Percentiles rank a stretch among this genome's conserved stretches.
Conservation (phyloP, 2,888 invertebrate species). For the Flexamia atlantica region DNA sequence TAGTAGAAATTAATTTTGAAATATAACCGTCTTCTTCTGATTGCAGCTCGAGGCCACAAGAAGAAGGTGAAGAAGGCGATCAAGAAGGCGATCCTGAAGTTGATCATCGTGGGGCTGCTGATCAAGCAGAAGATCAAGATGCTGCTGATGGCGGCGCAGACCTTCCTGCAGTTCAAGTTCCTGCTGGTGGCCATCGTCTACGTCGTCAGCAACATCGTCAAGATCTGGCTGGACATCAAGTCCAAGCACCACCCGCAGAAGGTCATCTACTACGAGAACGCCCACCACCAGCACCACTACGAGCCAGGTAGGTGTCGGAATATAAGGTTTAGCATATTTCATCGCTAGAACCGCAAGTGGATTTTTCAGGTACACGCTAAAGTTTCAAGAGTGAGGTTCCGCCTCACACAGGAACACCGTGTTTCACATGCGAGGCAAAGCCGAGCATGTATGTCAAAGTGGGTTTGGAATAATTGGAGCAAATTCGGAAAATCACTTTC, state of each 20-base stretch:
- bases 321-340: too few species aligned
- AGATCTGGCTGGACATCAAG: constrained; percentile 70
- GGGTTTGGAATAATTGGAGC: too few species aligned
- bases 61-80: constrained; percentile 72
- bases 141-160: constrained; percentile 70
- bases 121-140: constrained; percentile 71
- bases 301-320: constrained; percentile 66
- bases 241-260: constrained; percentile 69
- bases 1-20: too few species aligned
- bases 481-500: too few species aligned
- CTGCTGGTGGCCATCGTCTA: constrained; percentile 69
- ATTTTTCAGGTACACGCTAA: too few species aligned
- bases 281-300: constrained; percentile 71
- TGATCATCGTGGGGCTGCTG: constrained; percentile 70
- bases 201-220: constrained; percentile 70
- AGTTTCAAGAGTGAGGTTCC: too few species aligned
- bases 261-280: constrained; percentile 71
- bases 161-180: constrained; percentile 71
- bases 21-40: background rate
- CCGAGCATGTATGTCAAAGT: too few species aligned
- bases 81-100: constrained; percentile 71
- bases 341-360: too few species aligned
- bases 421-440: too few species aligned
- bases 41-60: constrained; percentile 70
- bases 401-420: too few species aligned